Conservation (phyloP, 1,140 invertebrate species). For the Myzus persicae region DNA sequence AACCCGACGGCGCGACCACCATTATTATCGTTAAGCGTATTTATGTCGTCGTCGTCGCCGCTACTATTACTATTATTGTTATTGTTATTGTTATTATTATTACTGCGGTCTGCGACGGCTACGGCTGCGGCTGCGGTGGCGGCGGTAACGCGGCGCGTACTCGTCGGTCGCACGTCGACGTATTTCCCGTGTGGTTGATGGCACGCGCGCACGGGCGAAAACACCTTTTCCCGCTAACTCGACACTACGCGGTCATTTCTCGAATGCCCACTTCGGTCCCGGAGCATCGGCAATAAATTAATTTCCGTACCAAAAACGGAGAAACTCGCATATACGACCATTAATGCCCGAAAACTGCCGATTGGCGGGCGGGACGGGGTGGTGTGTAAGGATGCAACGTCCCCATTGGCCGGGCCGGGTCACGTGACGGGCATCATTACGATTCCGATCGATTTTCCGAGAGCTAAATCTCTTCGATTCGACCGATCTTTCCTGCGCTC, state of each 20-base stretch:
- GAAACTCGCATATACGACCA: constrained; percentile 55
- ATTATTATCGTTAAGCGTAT: not conserved
- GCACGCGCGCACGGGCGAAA: constrained; percentile 15
- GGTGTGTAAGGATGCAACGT: constrained; percentile 56
- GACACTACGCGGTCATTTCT: constrained; percentile 46
- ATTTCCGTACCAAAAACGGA: constrained; percentile 57
- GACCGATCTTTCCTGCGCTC: not conserved
- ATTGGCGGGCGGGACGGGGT: constrained; percentile 47
- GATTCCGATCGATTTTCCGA: constrained; percentile 55
- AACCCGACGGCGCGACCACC: constrained; percentile 33
- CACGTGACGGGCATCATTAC: constrained; percentile 53
- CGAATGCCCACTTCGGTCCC: constrained; percentile 17
- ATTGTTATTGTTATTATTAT: not conserved
- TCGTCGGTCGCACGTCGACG: not conserved
- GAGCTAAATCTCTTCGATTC: constrained; percentile 54
- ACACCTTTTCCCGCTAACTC: constrained; percentile 22
- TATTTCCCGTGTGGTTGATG: not conserved
- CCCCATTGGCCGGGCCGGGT: constrained; percentile 48
- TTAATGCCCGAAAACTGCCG: constrained; percentile 56
- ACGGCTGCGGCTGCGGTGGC: constrained; percentile 6
- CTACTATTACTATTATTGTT: not conserved
- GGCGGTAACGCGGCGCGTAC: constrained; percentile 27
- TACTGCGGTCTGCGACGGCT: not conserved
- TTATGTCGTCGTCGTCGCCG: not conserved
- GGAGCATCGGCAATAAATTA: constrained; percentile 38